A percentile compares a stretch with the other conserved stretches of the same genome.
These are phyloP conservation scores for Eupithecia inturbata DNA, from an alignment of 2,888 invertebrate genomes.

Conservation along the genomic window DNA sequence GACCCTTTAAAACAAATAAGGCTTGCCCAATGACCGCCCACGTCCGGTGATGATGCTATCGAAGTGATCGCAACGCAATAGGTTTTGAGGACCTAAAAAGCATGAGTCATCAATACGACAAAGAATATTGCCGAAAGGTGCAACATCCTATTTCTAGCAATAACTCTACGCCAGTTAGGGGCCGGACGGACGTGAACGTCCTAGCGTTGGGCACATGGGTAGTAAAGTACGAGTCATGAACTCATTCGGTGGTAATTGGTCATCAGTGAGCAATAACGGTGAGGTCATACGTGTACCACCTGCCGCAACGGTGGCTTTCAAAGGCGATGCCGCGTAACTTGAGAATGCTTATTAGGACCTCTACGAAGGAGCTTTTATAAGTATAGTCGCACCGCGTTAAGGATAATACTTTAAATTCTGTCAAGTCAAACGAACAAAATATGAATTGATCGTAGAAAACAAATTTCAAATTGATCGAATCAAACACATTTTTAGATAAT, in stretches of 20 bases:
- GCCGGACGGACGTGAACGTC: constrained; percentile 35
- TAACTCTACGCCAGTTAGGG: neutral
- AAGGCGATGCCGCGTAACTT: constrained; percentile 48
- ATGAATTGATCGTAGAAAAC: neutral
- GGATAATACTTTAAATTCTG: neutral
- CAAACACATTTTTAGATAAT: neutral
- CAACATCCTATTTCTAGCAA: constrained; percentile 10
- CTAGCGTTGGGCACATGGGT: constrained; percentile 47
- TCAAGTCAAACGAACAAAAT: neutral
- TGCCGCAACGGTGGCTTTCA: constrained; percentile 55
- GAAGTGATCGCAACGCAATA: neutral
- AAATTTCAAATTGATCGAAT: neutral
- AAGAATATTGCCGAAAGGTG: constrained; percentile 7
- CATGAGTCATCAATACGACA: constrained; percentile 6
- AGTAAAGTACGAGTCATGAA: constrained; percentile 61
- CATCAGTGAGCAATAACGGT: constrained; percentile 77
- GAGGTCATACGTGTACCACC: constrained; percentile 70
- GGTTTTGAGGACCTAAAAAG: neutral
- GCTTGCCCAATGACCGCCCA: constrained; percentile 1
- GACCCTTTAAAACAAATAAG: neutral
- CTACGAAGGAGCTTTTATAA: neutral
- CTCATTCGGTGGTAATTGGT: constrained; percentile 69
- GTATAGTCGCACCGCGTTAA: neutral
- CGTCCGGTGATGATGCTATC: constrained; percentile 4
- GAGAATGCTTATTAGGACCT: constrained; percentile 6